phyloP scores from a whole-genome alignment of 2,797 vertebrate species.

The Amblyopsis hoosieri region DNA sequence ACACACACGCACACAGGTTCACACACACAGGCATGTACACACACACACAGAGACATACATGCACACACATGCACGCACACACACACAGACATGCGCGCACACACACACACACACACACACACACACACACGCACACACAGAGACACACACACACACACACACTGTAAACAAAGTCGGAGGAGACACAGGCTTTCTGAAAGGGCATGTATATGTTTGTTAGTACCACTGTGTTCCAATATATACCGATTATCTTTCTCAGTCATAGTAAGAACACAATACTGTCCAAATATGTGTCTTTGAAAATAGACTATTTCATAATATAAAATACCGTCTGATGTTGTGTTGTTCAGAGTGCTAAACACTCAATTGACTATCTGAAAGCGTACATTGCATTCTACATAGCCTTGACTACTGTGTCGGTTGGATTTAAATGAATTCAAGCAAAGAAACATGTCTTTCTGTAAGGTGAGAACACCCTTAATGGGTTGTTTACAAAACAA shows the following conservation, averaged over 20 bases:
- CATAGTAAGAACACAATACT: no score
- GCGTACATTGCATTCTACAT: background rate
- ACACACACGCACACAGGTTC: background rate
- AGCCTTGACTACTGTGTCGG: slow-evolving; percentile 20
- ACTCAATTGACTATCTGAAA: background rate
- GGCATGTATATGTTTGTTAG: background rate
- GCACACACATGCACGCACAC: no score
- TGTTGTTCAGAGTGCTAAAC: background rate
- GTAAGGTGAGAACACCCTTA: no score
- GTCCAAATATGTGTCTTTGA: no score
- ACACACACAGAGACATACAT: background rate
- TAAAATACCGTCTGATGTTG: background rate
- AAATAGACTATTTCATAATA: no score
- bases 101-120: no score
- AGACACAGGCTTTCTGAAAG: background rate
- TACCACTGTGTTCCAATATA: no score
- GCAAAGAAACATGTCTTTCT: no score
- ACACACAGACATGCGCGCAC: no score
- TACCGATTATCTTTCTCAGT: no score
- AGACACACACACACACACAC: background rate
- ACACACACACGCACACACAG: background rate
- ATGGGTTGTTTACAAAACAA: no score
- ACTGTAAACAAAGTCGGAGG: background rate
- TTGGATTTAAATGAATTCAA: slow-evolving; percentile 8
- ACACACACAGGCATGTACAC: no score